phyloP scores from a whole-genome alignment of 2,797 vertebrate species.

The Silurus aristotelis region DNA sequence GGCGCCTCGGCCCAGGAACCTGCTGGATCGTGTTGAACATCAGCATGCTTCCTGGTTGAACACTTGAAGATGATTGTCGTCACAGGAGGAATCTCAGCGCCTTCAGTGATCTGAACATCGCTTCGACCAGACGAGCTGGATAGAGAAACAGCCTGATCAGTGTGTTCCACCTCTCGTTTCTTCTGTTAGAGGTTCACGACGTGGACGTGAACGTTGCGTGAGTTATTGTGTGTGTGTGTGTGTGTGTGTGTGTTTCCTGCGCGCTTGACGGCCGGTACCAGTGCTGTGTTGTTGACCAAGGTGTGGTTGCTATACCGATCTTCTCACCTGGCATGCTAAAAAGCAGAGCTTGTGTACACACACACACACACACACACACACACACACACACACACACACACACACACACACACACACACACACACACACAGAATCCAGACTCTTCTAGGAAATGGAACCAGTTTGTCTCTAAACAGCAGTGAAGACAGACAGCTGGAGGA shows the following conservation, averaged over 20 bases:
- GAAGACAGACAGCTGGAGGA: conserved; percentile 18
- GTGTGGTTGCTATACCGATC: conserved; percentile 28
- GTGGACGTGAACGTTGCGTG: not conserved
- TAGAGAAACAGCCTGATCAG: not conserved
- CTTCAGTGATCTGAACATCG: too few relatives aligned
- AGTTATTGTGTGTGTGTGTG: too few relatives aligned
- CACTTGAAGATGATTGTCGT: too few relatives aligned
- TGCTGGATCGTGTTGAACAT: too few relatives aligned
- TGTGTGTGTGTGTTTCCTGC: too few relatives aligned
- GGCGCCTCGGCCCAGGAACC: not conserved
- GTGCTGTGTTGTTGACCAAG: conserved; percentile 10
- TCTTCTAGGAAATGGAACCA: conserved; percentile 42
- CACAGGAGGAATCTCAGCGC: too few relatives aligned
- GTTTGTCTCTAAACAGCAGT: conserved; percentile 48
- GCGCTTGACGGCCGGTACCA: not conserved
- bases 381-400: conserved; percentile 26
- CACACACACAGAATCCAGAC: conserved; percentile 19
- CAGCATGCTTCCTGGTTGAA: too few relatives aligned
- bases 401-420: too few relatives aligned
- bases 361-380: not conserved
- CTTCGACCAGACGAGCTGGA: not conserved
- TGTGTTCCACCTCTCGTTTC: not conserved
- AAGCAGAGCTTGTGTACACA: conserved; percentile 29
- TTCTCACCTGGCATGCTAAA: not conserved
- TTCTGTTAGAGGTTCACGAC: not conserved